These are phyloP conservation scores for Rotaria socialis DNA, from an alignment of 2,888 invertebrate species.

Conservation along the genomic window DNA sequence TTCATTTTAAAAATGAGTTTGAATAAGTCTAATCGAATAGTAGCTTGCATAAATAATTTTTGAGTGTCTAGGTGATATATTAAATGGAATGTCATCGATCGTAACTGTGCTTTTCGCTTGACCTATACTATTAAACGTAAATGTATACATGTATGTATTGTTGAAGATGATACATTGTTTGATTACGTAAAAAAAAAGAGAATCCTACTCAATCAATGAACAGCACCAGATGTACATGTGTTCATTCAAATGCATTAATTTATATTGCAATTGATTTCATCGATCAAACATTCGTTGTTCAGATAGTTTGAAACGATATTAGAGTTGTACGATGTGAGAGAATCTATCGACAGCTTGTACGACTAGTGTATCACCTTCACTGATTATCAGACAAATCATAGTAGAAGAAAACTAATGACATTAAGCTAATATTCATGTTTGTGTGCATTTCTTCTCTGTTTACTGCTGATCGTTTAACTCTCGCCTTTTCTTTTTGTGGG, in stretches of 20 bases:
- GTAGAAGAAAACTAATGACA: not conserved
- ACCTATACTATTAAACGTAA: not conserved
- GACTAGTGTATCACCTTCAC: not conserved
- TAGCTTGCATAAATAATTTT: not conserved
- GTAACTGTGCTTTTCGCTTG: not conserved
- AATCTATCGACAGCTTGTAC: slow-evolving; percentile 23
- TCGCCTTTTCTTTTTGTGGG: not conserved
- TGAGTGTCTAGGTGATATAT: not conserved
- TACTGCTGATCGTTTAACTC: not conserved
- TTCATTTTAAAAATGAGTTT: not conserved
- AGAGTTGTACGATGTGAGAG: not conserved
- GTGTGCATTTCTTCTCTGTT: not conserved
- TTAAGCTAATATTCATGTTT: not conserved
- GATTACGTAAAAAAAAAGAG: not conserved
- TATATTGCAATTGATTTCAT: not conserved
- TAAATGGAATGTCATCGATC: slow-evolving; percentile 5
- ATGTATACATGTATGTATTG: not conserved
- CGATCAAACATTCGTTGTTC: not conserved
- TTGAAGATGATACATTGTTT: slow-evolving; percentile 11
- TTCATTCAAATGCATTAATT: not conserved
- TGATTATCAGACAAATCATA: not conserved
- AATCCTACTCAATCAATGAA: slow-evolving; percentile 23
- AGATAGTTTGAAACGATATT: slow-evolving; percentile 1
- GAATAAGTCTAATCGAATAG: not conserved
- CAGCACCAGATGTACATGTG: not conserved